Conservation (phyloP, 1,140 invertebrate species). For the Tetraneura akinire region DNA sequence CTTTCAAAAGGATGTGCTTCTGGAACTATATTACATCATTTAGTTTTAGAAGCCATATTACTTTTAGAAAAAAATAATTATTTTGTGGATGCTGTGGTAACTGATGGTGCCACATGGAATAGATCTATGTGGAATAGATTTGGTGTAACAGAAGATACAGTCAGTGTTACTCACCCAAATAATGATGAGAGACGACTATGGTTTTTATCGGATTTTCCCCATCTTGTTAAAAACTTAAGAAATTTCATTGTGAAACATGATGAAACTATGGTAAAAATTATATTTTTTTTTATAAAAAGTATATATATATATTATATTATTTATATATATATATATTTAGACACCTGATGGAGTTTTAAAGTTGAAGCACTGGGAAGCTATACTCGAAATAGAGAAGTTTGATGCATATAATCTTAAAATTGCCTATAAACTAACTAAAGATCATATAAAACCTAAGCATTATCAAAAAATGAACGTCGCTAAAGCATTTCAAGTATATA, state of each 20-base stretch:
- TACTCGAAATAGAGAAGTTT: not conserved
- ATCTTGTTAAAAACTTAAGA: conserved; percentile 2
- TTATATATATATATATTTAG: not conserved
- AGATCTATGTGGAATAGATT: conserved; percentile 53
- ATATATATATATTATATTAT: no score
- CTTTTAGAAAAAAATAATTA: conserved; percentile 53
- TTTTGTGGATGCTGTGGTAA: conserved; percentile 53
- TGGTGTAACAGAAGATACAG: conserved; percentile 44
- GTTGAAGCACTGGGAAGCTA: not conserved
- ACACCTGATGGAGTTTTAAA: not conserved
- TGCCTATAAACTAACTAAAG: not conserved
- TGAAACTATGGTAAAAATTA: not conserved
- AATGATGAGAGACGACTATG: not conserved
- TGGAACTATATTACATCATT: conserved; percentile 54
- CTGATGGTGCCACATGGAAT: conserved; percentile 55
- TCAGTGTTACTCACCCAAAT: not conserved
- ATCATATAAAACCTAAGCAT: not conserved
- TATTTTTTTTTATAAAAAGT: no score
- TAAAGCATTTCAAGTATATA: conserved; percentile 7
- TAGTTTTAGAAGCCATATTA: conserved; percentile 54
- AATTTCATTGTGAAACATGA: conserved; percentile 1
- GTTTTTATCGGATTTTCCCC: conserved; percentile 10
- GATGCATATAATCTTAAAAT: not conserved
- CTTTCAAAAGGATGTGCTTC: conserved; percentile 53
- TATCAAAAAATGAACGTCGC: conserved; percentile 6